Evolutionary conservation across 2,113 vertebrate genomes (phyloP).

Genomic region (Halcyon malimbica): DNA sequence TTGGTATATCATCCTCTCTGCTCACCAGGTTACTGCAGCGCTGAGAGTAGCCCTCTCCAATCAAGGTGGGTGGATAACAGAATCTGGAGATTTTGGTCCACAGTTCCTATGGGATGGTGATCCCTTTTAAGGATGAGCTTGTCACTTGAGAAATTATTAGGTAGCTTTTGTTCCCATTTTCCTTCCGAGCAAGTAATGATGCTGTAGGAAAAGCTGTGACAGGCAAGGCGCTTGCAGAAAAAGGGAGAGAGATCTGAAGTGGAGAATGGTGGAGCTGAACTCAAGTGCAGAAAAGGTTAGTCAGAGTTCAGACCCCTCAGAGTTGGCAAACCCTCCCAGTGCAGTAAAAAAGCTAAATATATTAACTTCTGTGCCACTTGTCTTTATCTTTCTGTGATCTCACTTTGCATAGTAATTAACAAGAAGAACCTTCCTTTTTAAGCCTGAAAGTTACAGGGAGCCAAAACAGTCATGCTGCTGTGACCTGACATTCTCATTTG

Average conservation of each 20-base stretch:
- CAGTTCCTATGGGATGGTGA: background rate
- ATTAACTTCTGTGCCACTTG: background rate
- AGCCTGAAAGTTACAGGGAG: slow-evolving; percentile 59
- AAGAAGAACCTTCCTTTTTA: slow-evolving; percentile 35
- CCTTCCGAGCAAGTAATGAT: background rate
- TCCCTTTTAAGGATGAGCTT: background rate
- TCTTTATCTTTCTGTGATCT: background rate
- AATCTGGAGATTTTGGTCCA: background rate
- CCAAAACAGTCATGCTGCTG: slow-evolving; percentile 47
- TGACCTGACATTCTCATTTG: slow-evolving; percentile 77
- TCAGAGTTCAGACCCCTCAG: background rate
- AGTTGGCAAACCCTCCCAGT: background rate
- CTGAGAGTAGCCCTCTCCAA: background rate
- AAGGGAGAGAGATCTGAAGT: background rate
- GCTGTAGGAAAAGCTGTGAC: background rate
- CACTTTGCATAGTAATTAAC: slow-evolving; percentile 66
- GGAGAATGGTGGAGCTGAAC: background rate
- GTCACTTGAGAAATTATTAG: background rate
- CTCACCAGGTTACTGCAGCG: background rate
- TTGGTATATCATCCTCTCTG: background rate
- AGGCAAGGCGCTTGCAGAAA: background rate
- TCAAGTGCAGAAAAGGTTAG: background rate
- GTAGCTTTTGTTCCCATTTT: background rate
- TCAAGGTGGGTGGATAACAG: fast-evolving
- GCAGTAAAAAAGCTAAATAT: background rate